phyloP scores from a whole-genome alignment of 2,113 vertebrate genomes.

The Chlamydotis undulata region DNA sequence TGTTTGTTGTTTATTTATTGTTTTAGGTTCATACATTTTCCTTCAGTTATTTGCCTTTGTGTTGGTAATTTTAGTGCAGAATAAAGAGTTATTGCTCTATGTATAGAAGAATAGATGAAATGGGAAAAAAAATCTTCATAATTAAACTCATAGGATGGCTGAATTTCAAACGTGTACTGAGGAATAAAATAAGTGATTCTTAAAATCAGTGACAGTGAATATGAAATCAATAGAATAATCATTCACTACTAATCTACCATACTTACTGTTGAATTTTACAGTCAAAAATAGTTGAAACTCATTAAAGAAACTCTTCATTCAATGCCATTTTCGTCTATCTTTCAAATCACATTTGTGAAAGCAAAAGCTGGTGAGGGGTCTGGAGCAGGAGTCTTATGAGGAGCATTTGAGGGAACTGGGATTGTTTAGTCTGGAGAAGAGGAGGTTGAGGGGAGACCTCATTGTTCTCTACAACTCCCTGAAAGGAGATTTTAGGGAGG shows the following conservation, averaged over 20 bases:
- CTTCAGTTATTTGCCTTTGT: neutral
- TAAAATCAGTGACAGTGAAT: neutral
- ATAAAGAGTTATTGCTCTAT: neutral
- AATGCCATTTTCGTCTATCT: neutral
- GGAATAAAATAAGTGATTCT: neutral
- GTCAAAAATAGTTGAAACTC: neutral
- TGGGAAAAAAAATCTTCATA: neutral
- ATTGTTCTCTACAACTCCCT: no score
- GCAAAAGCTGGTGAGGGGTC: neutral
- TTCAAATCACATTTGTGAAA: neutral
- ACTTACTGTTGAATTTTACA: neutral
- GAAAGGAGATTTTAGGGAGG: no score
- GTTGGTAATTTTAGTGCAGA: neutral
- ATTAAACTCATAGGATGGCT: neutral
- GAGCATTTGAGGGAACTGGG: no score
- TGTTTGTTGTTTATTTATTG: neutral
- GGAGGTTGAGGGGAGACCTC: no score
- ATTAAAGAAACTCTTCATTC: neutral
- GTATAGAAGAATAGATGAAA: neutral
- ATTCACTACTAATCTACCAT: neutral
- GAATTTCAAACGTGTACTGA: neutral
- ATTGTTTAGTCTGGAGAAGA: no score
- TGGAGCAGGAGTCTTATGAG: no score
- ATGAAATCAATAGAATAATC: neutral
- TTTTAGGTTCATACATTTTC: neutral